Conservation (phyloP, 2,797 vertebrate species). For the Pelobates cultripes region DNA sequence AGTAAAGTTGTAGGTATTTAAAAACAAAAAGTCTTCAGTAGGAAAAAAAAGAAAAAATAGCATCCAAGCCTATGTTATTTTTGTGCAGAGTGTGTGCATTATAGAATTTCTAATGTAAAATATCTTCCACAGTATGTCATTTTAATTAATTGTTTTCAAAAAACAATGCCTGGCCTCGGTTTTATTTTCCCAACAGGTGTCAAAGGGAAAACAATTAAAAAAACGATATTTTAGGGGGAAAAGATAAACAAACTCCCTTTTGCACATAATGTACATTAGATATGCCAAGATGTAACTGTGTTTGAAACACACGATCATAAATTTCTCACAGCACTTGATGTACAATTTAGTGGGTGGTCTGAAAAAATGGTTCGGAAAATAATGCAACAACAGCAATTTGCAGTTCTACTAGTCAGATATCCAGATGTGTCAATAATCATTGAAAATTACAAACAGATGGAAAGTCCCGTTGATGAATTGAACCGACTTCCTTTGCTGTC, state of each 20-base stretch:
- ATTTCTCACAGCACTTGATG: constrained; percentile 71
- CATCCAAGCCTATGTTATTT: too few species aligned
- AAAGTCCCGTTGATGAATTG: constrained; percentile 74
- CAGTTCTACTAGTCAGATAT: constrained; percentile 75
- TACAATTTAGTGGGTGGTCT: constrained; percentile 81
- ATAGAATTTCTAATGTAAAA: too few species aligned
- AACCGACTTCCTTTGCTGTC: constrained; percentile 77
- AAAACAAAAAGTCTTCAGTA: too few species aligned
- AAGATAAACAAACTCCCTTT: constrained; percentile 68
- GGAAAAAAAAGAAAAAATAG: too few species aligned
- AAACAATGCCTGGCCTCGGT: background rate
- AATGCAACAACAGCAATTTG: constrained; percentile 78
- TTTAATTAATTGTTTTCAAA: background rate
- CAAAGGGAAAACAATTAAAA: constrained; percentile 63
- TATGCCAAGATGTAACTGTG: constrained; percentile 75
- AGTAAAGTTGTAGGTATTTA: too few species aligned
- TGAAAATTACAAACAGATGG: constrained; percentile 82
- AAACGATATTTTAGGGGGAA: constrained; percentile 66
- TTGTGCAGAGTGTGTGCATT: too few species aligned
- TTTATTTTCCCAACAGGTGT: constrained; percentile 59
- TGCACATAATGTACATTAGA: constrained; percentile 56
- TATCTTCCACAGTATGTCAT: too few species aligned
- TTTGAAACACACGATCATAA: constrained; percentile 71
- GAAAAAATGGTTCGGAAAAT: constrained; percentile 77
- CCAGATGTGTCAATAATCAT: constrained; percentile 86